phyloP scores from a whole-genome alignment of 30 jellyfish, hydroid and myxozoan species.

The Aurelia sp. region DNA sequence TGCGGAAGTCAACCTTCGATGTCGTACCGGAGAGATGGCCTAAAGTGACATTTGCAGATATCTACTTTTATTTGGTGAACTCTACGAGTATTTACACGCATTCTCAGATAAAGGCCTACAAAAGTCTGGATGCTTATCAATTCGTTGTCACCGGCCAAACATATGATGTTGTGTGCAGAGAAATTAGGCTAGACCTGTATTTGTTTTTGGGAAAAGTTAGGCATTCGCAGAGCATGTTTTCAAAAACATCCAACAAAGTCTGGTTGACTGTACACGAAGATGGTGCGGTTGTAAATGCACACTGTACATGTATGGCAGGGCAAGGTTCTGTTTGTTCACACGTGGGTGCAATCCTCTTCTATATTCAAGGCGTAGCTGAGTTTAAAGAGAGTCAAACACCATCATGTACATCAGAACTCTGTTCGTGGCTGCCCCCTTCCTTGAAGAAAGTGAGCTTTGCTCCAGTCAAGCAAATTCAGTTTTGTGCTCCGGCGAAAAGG shows the following conservation, averaged over 20 bases:
- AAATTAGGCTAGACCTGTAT: not conserved
- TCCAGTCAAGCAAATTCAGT: not conserved
- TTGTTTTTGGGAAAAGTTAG: not conserved
- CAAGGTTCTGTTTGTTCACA: conserved; percentile 26
- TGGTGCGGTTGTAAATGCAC: conserved; percentile 31
- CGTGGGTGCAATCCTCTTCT: conserved; percentile 40
- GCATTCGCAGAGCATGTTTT: conserved; percentile 14
- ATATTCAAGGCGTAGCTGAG: conserved; percentile 28
- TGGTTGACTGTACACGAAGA: conserved; percentile 17
- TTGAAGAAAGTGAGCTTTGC: not conserved
- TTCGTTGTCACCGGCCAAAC: conserved; percentile 15
- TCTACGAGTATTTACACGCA: conserved; percentile 7
- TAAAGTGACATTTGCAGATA: conserved; percentile 3
- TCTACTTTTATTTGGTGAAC: conserved; percentile 1
- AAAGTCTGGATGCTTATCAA: conserved; percentile 9
- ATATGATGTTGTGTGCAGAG: conserved; percentile 9
- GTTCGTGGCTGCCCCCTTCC: conserved; percentile 8
- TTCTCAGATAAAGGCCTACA: conserved; percentile 5
- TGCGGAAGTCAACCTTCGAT: not conserved
- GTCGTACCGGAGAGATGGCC: conserved; percentile 1
- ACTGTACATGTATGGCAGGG: conserved; percentile 53
- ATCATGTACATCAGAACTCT: conserved; percentile 7
- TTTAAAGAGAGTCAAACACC: conserved; percentile 6
- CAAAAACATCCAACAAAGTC: not conserved
- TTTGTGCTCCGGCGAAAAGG: not conserved